A percentile compares a stretch with the other conserved stretches of the same genome.
Conservation (phyloP, 1,140 invertebrate genomes). For the Tetragonula clypearis region DNA sequence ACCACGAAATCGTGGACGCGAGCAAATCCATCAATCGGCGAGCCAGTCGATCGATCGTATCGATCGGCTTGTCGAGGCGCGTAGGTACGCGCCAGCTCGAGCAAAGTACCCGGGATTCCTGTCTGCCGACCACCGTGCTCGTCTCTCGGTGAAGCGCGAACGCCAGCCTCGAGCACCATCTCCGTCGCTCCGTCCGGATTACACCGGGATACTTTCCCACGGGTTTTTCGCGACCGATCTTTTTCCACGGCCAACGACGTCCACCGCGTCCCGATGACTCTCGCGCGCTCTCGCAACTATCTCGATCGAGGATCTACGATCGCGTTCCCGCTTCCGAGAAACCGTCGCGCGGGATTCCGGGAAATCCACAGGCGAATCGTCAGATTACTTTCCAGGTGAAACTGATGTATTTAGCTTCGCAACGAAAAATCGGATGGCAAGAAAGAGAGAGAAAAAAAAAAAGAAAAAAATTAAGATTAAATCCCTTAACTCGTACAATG, state of each 20-base stretch:
- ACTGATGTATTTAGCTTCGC: too few relatives aligned
- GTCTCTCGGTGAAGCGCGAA: constrained; percentile 18
- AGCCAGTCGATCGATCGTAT: constrained; percentile 69
- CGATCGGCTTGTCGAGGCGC: constrained; percentile 60
- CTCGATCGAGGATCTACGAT: constrained; percentile 17
- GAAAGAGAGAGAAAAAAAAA: too few relatives aligned
- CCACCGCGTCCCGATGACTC: neutral
- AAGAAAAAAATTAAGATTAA: too few relatives aligned
- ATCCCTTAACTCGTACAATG: too few relatives aligned
- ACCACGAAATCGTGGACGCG: constrained; percentile 69
- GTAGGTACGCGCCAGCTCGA: constrained; percentile 56
- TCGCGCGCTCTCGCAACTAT: neutral
- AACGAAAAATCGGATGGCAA: too few relatives aligned
- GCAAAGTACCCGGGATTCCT: constrained; percentile 64
- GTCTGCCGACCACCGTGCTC: constrained; percentile 61
- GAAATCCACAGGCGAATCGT: neutral
- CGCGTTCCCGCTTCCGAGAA: neutral
- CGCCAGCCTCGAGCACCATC: constrained; percentile 12
- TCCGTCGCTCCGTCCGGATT: constrained; percentile 61
- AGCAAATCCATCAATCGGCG: constrained; percentile 72
- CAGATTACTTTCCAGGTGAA: too few relatives aligned
- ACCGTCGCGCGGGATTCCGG: neutral
- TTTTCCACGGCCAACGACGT: constrained; percentile 18
- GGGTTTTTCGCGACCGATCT: constrained; percentile 50
- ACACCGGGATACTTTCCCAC: constrained; percentile 64